These are phyloP conservation scores for Pelusios castaneus DNA, from an alignment of 2,113 vertebrate genomes.

Conservation along the genomic window DNA sequence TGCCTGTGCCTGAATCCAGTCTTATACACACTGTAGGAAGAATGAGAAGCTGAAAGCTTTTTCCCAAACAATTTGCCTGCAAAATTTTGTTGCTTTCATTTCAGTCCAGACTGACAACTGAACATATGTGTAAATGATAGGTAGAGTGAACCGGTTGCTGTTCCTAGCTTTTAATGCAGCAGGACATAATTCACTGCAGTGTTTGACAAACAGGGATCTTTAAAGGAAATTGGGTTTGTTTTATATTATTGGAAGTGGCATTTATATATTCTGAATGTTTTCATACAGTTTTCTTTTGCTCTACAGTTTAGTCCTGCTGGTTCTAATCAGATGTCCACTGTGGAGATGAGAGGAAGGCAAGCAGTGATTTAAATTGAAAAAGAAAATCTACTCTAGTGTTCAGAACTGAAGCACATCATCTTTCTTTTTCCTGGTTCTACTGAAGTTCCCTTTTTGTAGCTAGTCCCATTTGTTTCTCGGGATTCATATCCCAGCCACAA, in stretches of 20 bases:
- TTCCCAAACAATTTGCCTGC: background rate
- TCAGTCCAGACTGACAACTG: conserved; percentile 16
- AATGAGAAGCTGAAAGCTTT: background rate
- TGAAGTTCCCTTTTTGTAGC: background rate
- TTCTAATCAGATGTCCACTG: conserved; percentile 41
- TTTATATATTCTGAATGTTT: conserved; percentile 41
- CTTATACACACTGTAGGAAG: background rate
- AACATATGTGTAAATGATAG: conserved; percentile 19
- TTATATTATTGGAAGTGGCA: conserved; percentile 35
- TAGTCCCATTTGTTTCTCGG: background rate
- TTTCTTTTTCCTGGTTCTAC: background rate
- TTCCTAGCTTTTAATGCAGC: conserved; percentile 35
- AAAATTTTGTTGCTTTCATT: conserved; percentile 44
- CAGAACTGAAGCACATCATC: background rate
- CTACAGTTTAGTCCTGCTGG: background rate
- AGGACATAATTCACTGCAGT: conserved; percentile 39
- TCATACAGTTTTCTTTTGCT: conserved; percentile 26
- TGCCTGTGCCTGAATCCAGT: background rate
- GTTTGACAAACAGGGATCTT: conserved; percentile 46
- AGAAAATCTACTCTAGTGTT: background rate
- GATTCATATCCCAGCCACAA: background rate
- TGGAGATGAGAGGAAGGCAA: conserved; percentile 20
- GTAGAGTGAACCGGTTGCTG: background rate
- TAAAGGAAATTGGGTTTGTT: conserved; percentile 50
- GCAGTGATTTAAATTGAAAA: conserved; percentile 22